phyloP scores from a whole-genome alignment of 2,797 vertebrate genomes.

The Pteronotus mesoamericanus region DNA sequence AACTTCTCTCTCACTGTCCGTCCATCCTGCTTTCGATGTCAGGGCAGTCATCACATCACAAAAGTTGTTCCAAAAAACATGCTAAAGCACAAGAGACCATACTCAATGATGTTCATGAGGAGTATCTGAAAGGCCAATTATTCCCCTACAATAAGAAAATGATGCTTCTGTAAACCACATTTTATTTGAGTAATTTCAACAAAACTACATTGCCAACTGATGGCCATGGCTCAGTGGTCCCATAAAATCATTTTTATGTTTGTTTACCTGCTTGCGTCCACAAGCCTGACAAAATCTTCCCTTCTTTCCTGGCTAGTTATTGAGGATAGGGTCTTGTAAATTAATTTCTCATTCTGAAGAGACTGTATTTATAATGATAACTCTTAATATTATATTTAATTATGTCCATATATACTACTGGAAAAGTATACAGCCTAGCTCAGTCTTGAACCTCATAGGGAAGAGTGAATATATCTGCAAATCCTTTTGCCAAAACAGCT shows the following conservation, averaged over 20 bases:
- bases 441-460: background rate
- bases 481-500: background rate
- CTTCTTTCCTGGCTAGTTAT: background rate
- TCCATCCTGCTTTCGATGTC: too few species aligned
- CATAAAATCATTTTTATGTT: background rate
- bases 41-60: too few species aligned
- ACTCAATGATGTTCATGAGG: background rate
- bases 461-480: background rate
- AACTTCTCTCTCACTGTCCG: too few species aligned
- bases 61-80: background rate
- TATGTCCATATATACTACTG: background rate
- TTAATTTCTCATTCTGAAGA: background rate
- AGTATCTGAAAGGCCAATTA: background rate
- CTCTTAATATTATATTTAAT: background rate
- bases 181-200: background rate
- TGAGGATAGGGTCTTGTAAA: background rate
- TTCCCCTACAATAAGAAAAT: background rate
- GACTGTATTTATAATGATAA: background rate
- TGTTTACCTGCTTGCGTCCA: background rate
- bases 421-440: background rate
- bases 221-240: background rate
- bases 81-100: background rate
- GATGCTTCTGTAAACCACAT: background rate
- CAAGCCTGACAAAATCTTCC: background rate
- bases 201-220: background rate